Base-by-base conservation (phyloP, 2,113 vertebrate genomes). In the Cyprinus carpio region DNA sequence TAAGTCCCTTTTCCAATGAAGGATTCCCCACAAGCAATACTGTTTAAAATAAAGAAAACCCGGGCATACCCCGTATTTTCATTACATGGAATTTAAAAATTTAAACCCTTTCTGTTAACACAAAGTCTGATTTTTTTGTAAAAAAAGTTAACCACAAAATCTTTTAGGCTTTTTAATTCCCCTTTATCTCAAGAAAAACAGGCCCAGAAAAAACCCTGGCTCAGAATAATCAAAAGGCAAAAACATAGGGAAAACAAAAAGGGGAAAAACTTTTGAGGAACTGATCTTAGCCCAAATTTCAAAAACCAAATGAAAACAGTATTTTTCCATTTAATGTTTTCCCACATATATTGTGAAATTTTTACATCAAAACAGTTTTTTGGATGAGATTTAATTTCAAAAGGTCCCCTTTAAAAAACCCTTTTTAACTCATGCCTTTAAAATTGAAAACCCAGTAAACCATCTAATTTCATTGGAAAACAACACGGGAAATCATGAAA, bases 1-100 rank as follows among this genome's bases (percentile, higher is more conserved):
- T 20, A 79, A 83, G 46, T 83, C 83, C 80, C 84, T n/a, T 80
- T 85, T 85, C 43, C 84, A 64, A 13, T 82, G 74, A 87, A 56
- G 23, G 79, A 85, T 72, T 71, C 64, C 78, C 83, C 78, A 82
- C 86, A 78, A 87, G 80, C 78, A 82, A 77, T 72, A 75, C 71
- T 62, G 10, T 3, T 3, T 18, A 72, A 82, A 82, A 85, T 54
- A 81, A 84, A 84, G 34, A n/a, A 18, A 23, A 84, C 58, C 29
- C 16, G 34, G 27, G n/a, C 54, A 78, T 15, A 60, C n/a, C 76
- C 76, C 64, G 37, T 64, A 46, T 46, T 65, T 81, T 29, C 40
- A 81, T 60, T 31, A 56, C 49, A 62, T 75, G 40, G 43, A 51
- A 75, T 64, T 46, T 46, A 34, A 43, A 64, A 64, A 58, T n/a